phyloP scores from a whole-genome alignment of 1,140 invertebrate genomes.

The Cherax destructor region DNA sequence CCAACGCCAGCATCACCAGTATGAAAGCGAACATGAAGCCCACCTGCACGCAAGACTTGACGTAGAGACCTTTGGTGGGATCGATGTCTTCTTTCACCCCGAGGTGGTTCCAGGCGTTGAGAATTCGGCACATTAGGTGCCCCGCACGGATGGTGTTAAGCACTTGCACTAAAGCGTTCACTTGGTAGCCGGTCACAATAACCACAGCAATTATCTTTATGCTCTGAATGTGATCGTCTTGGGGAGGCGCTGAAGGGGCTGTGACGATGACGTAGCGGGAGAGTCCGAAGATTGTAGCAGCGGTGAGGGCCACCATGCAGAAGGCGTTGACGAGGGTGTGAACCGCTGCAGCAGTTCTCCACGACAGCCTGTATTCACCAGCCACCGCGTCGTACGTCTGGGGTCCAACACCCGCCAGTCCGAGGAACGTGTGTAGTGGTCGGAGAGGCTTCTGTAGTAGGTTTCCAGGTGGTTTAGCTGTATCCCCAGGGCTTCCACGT shows the following conservation, averaged over 20 bases:
- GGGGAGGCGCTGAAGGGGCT: neutral
- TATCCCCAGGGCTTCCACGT: neutral
- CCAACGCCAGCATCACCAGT: slow-evolving; percentile 14
- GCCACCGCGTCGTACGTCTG: neutral
- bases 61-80: neutral
- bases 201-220: slow-evolving; percentile 34
- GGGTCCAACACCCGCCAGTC: slow-evolving; percentile 33
- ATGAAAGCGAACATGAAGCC: slow-evolving; percentile 52
- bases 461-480: neutral
- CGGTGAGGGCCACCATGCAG: neutral
- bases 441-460: neutral
- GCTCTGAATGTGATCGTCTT: neutral
- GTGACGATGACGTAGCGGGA: neutral
- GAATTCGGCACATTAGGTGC: neutral
- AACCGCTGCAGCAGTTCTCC: neutral
- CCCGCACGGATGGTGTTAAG: slow-evolving; percentile 3
- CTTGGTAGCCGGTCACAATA: slow-evolving; percentile 51
- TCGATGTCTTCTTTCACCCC: slow-evolving; percentile 21
- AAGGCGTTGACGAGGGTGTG: neutral
- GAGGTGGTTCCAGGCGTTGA: slow-evolving; percentile 38
- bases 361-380: slow-evolving; percentile 13
- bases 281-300: neutral
- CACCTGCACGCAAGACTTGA: slow-evolving; percentile 14
- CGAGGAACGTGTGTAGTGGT: slow-evolving; percentile 1
- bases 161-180: slow-evolving; percentile 45